Evolutionary conservation across 2,888 invertebrate genomes (phyloP).

Genomic region (Drosophila buzzatii): DNA sequence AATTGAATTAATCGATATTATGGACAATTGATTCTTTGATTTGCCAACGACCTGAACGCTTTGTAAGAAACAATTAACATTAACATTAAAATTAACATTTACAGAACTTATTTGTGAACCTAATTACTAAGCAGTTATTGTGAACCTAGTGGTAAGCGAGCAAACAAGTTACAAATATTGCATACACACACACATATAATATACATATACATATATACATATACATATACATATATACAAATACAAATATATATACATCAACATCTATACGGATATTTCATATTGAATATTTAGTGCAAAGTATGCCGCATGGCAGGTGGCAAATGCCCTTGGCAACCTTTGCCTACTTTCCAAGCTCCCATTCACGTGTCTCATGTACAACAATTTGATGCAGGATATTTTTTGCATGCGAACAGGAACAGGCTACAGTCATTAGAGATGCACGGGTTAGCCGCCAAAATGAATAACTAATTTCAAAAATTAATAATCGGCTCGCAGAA

Average conservation of each 20-base stretch:
- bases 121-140: conserved; percentile 74
- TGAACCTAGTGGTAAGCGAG: conserved; percentile 70
- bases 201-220: conserved; percentile 37
- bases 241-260: conserved; percentile 33
- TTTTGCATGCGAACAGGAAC: conserved; percentile 35
- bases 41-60: conserved; percentile 76
- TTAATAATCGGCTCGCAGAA: not conserved
- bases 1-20: conserved; percentile 27
- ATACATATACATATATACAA: conserved; percentile 28
- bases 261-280: conserved; percentile 43
- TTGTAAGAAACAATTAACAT: conserved; percentile 49
- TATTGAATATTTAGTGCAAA: conserved; percentile 33
- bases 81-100: conserved; percentile 3
- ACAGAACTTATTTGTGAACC: conserved; percentile 63
- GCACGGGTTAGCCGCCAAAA: conserved; percentile 18
- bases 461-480: not conserved
- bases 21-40: conserved; percentile 32
- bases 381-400: conserved; percentile 27
- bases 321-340: not conserved
- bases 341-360: not conserved
- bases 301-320: conserved; percentile 2
- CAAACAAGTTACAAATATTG: conserved; percentile 58
- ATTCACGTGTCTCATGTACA: conserved; percentile 20
- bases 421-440: conserved; percentile 41
- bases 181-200: conserved; percentile 20